Evolutionary conservation across 2,113 vertebrate genomes (phyloP), one percentile per base, ranked within the genome.

Genomic region (Anthoscopus minutus): DNA sequence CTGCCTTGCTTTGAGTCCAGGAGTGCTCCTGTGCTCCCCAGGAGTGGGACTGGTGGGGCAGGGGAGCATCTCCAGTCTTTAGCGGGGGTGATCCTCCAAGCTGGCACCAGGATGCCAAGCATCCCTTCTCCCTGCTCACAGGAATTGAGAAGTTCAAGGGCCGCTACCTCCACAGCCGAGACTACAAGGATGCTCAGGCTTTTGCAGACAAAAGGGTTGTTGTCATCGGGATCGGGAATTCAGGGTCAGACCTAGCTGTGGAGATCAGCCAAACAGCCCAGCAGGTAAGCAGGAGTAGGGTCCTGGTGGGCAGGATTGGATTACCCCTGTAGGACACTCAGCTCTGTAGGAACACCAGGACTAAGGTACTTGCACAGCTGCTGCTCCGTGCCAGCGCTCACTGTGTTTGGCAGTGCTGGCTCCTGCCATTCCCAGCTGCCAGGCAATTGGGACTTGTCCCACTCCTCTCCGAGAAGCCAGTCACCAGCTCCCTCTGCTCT

Each of bases 181-280:
- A 99, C 20, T 99, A 99, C 91, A 99, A 98, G 95, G 96, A 97
- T 11, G 94, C 98, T 40, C 56, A 88, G 8, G 77, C 38, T 33
- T 99, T 97, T 96, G 86, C 48, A 7, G 98, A 98, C 61, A 98
- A 99, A 93, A 98, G 96, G 56, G 98, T 99, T 25, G 62, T 99
- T 71, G 76, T 99, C 50, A 94, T 99, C 2, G 99, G 99, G 30
- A 98, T 98, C 11, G 99, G 99, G 37, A 99, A 99, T 91, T 99
- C 99, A 4, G 99, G 98, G 56, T 98, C 97, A 7, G 99, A 99
- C 81, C 97, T 99, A 71, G 98, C 99, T 2, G 99, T 98, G 85
- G 99, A 99, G 95, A 98, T 99, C 47, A 99, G 99, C 81, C 98
- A 98, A 71, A 95, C 64, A 10, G 98, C 99, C 89, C 87, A 98